A percentile compares a stretch with the other conserved stretches of the same genome.
phyloP scores from a whole-genome alignment of 2,888 invertebrate genomes.

The Lobophora halterata region DNA sequence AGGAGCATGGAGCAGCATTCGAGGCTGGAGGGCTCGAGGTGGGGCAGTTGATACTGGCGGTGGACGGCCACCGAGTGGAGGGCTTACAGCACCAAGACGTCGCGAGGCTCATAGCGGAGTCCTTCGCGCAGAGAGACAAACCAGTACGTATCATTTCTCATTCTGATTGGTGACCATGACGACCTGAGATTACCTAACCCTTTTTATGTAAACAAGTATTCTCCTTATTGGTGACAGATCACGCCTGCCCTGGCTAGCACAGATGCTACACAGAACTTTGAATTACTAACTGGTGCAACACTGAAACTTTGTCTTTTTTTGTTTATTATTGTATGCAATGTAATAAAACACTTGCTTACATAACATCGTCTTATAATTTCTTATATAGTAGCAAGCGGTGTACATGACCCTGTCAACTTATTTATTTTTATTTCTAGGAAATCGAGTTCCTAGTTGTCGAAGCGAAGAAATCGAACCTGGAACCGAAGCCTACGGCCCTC shows the following conservation, averaged over 20 bases:
- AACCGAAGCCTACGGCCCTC: conserved; percentile 94
- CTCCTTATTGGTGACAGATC: too few species aligned
- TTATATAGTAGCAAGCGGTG: too few species aligned
- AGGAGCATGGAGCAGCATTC: conserved; percentile 97
- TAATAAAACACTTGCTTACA: too few species aligned
- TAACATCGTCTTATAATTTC: too few species aligned
- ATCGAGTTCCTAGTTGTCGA: conserved; percentile 97
- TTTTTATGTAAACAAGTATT: too few species aligned
- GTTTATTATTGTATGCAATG: too few species aligned
- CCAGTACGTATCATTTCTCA: conserved; percentile 51
- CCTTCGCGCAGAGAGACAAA: conserved; percentile 93
- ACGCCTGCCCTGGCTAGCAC: too few species aligned
- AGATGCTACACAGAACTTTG: too few species aligned
- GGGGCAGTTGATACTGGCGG: conserved; percentile 95
- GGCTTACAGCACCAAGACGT: conserved; percentile 94
- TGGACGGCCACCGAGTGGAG: conserved; percentile 89
- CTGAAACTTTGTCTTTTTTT: too few species aligned
- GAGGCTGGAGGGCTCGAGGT: conserved; percentile 96
- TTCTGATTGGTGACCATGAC: background rate
- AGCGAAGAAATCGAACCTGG: conserved; percentile 94
- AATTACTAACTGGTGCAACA: too few species aligned
- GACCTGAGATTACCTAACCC: too few species aligned
- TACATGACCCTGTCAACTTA: too few species aligned
- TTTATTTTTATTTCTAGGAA: conserved; percentile 75
- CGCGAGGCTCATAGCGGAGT: conserved; percentile 94